A percentile compares a stretch with the other conserved stretches of the same genome.
These are phyloP conservation scores for Drosophila asahinai DNA, from an alignment of 1,140 invertebrate genomes.

Conservation along the genomic window DNA sequence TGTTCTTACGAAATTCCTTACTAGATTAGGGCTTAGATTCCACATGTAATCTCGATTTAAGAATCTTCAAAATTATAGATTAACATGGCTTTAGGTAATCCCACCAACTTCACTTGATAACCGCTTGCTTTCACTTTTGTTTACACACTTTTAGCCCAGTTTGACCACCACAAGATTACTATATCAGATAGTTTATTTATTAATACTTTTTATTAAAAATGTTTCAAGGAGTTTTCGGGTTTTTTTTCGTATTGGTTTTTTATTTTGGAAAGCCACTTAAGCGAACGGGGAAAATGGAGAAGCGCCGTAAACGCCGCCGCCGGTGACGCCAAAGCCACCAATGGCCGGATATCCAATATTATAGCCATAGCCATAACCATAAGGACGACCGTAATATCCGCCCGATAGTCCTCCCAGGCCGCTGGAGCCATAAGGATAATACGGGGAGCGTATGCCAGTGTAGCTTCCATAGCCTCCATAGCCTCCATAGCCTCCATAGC, in stretches of 20 bases:
- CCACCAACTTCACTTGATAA: not conserved
- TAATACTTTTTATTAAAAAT: slow-evolving; percentile 1
- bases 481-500: slow-evolving; percentile 38
- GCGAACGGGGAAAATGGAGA: slow-evolving; percentile 31
- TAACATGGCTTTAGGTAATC: not conserved
- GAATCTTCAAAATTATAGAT: not conserved
- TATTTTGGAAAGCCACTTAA: slow-evolving; percentile 34
- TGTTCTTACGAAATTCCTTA: no score
- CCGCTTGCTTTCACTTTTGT: slow-evolving; percentile 16
- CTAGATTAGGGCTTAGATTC: no score
- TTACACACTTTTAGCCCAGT: slow-evolving; percentile 7
- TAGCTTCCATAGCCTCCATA: slow-evolving; percentile 42
- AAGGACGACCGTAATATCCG: slow-evolving; percentile 57
- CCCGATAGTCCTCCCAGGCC: slow-evolving; percentile 40
- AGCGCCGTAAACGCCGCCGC: slow-evolving; percentile 39
- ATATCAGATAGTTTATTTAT: not conserved
- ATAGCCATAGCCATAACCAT: slow-evolving; percentile 59
- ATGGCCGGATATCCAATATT: slow-evolving; percentile 61
- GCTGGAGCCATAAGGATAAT: slow-evolving; percentile 45
- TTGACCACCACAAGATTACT: slow-evolving; percentile 15
- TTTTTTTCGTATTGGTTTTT: slow-evolving; percentile 23
- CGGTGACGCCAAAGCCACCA: slow-evolving; percentile 49
- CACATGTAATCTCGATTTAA: not conserved
- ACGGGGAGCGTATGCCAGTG: slow-evolving; percentile 43
- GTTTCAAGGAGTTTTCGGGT: not conserved